phyloP scores from a whole-genome alignment of 2,113 vertebrate species.

The Chunga burmeisteri region DNA sequence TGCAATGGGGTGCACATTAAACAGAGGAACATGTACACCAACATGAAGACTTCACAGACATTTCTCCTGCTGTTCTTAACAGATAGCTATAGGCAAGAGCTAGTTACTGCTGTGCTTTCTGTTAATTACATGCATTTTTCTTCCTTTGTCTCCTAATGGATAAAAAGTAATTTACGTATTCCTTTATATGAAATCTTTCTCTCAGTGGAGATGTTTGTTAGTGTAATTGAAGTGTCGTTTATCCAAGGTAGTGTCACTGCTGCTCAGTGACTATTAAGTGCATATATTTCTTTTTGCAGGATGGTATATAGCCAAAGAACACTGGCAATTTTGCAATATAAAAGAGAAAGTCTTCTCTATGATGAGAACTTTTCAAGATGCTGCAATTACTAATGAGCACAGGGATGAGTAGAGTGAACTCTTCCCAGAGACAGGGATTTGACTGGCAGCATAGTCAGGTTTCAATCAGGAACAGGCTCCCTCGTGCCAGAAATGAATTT shows the following conservation, averaged over 20 bases:
- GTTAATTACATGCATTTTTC: slow-evolving; percentile 13
- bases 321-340: neutral
- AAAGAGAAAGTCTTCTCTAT: neutral
- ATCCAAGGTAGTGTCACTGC: neutral
- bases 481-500: neutral
- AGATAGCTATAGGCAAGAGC: neutral
- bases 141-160: neutral
- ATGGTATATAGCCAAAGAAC: neutral
- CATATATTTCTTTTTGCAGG: neutral
- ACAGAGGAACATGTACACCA: neutral
- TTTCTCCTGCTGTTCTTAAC: neutral
- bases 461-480: neutral
- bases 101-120: neutral
- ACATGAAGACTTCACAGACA: neutral
- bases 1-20: neutral
- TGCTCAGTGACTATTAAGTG: neutral
- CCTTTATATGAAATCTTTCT: neutral
- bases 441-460: neutral
- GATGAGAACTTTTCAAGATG: neutral
- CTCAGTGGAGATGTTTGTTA: neutral
- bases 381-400: neutral
- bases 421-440: neutral
- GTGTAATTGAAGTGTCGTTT: neutral
- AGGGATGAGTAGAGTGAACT: neutral
- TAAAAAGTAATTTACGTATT: neutral